Base-by-base conservation (phyloP, 2,797 vertebrate genomes). In the Sylvilagus floridanus region DNA sequence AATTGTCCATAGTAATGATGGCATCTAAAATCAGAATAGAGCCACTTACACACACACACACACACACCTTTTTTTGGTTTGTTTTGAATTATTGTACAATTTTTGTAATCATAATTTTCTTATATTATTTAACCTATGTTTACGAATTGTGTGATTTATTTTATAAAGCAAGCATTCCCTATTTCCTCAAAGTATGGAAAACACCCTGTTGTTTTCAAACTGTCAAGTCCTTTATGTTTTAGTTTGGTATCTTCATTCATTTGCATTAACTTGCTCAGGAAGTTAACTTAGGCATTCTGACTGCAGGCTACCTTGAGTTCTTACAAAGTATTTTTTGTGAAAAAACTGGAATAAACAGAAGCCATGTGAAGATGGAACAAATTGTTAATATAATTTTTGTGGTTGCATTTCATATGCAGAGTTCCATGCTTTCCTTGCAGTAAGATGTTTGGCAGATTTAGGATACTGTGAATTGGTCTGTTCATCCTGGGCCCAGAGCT, bases 1-100 rank as follows among this genome's bases (percentile, higher is more conserved):
- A 68, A 32, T 66, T 78, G 4, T 12, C 13, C 6, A 13, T 65
- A 50, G 16, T 57, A 62, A 84, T 21, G 17, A 69, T 77, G 50
- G 37, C 63, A 0, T 91, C 30, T 68, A 69, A 77, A 57, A 30
- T n/a, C 21, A 86, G 69, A 84, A 63, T 42, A 78, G 4, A 84
- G 7, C 7, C 1, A 28, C 87, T 94, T 85, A 87, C 72, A 47
- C 42, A 47, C 42, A 47, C 42, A 47, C 19, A 57, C 14, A 57
- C 54, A 57, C 54, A 57, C 54, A 57, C 54, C 14, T 21, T 16
- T 16, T 90, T 96, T 84, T 63, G 84, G 13, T 66, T 96, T 91
- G 6, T 63, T 88, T 87, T 75, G 52, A 57, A 68, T 68, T 30
- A 50, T 84, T 92, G 35, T 79, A 35, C 66, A 50, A 81, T 84